Percentiles rank a stretch among this genome's conserved stretches.
phyloP scores from a whole-genome alignment of 2,113 vertebrate genomes.

The Pseudorhombus dupliciocellatus region DNA sequence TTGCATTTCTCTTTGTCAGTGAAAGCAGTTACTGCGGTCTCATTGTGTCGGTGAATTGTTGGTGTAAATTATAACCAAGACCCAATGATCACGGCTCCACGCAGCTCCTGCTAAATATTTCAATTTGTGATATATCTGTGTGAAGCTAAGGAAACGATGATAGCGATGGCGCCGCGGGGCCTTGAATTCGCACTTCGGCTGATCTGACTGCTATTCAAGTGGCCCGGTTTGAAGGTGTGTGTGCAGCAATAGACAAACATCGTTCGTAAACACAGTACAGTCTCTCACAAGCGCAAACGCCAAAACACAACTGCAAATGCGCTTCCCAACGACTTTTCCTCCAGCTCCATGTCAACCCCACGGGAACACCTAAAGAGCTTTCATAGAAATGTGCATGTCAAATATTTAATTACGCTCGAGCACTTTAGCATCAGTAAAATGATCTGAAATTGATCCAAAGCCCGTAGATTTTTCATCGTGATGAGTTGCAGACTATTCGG shows the following conservation, averaged over 20 bases:
- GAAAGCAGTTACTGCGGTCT: conserved; percentile 24
- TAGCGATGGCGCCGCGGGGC: conserved; percentile 24
- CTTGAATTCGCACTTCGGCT: conserved; percentile 46
- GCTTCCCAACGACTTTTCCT: not conserved
- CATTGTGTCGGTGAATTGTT: conserved; percentile 31
- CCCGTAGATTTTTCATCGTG: not conserved
- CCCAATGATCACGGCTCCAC: conserved; percentile 17
- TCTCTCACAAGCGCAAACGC: too few relatives aligned
- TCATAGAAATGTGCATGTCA: not conserved
- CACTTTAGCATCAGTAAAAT: not conserved
- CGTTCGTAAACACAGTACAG: too few relatives aligned
- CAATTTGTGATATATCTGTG: conserved; percentile 33
- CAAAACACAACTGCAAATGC: not conserved
- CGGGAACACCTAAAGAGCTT: not conserved
- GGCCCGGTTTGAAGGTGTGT: conserved; percentile 38
- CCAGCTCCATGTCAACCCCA: not conserved
- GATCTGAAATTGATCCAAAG: conserved; percentile 6
- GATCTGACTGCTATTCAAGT: conserved; percentile 25
- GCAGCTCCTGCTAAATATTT: conserved; percentile 25
- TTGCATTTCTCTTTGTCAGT: conserved; percentile 32
- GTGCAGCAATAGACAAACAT: conserved; percentile 37
- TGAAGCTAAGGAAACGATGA: conserved; percentile 59
- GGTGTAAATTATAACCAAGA: conserved; percentile 35
- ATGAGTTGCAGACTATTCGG: not conserved
- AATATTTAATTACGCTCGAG: not conserved